Evolutionary conservation across 2,113 vertebrate species (phyloP).

Genomic region (Sander lucioperca): DNA sequence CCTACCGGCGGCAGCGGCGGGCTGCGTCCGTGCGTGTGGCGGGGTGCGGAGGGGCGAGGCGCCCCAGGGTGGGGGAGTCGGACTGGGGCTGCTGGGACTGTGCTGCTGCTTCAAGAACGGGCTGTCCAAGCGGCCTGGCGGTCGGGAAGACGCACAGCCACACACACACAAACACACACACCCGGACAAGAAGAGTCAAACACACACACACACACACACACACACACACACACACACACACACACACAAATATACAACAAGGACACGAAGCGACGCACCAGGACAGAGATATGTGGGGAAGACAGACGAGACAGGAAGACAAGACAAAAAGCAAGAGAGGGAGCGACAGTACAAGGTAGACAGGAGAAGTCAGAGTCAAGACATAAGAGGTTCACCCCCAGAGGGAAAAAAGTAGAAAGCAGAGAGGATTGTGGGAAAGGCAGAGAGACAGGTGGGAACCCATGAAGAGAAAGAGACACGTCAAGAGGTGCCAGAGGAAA

Average conservation of each 20-base stretch:
- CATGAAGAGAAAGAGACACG: conserved; percentile 1
- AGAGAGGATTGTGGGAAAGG: conserved; percentile 33
- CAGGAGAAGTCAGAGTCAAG: conserved; percentile 12
- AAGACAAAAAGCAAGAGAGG: conserved; percentile 18
- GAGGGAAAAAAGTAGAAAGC: conserved; percentile 10
- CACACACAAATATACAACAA: conserved; percentile 34
- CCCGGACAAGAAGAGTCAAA: conserved; percentile 1
- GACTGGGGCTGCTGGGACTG: conserved; percentile 88
- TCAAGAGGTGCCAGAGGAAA: not conserved
- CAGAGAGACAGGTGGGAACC: conserved; percentile 2
- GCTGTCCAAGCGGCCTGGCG: conserved; percentile 96
- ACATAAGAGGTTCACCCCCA: conserved; percentile 10
- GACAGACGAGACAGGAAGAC: conserved; percentile 32
- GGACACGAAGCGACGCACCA: conserved; percentile 72
- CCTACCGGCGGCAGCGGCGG: conserved; percentile 81
- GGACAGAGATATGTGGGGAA: conserved; percentile 37
- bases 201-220: conserved; percentile 7
- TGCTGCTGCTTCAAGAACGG: conserved; percentile 98
- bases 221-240: not conserved
- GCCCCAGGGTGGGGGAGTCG: conserved; percentile 88
- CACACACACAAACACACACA: conserved; percentile 46
- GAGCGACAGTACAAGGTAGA: conserved; percentile 11
- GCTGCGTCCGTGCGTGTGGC: conserved; percentile 76
- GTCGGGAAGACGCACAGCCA: conserved; percentile 62
- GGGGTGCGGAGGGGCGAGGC: conserved; percentile 82